Evolutionary conservation across 2,888 invertebrate genomes (phyloP).

Genomic region (Theretra japonica): DNA sequence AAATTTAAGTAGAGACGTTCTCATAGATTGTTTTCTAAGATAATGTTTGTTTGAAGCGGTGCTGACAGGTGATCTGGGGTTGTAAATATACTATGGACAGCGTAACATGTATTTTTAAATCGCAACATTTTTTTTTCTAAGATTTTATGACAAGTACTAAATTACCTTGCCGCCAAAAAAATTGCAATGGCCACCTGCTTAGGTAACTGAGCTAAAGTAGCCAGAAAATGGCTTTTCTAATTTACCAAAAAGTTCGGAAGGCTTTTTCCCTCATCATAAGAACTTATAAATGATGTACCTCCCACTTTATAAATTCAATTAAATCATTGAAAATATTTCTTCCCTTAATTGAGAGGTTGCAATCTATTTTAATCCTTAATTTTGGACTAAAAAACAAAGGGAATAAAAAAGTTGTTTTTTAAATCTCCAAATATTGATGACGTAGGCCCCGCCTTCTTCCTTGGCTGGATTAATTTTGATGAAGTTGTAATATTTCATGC

Average conservation of each 20-base stretch:
- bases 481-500: constrained; percentile 67
- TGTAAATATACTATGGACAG: constrained; percentile 8
- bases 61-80: constrained; percentile 72
- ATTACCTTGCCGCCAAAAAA: no score
- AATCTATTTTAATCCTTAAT: constrained; percentile 53
- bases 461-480: constrained; percentile 62
- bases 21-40: constrained; percentile 69
- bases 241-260: not conserved
- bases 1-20: constrained; percentile 72
- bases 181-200: no score
- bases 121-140: not conserved
- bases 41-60: constrained; percentile 56
- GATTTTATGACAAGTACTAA: not conserved
- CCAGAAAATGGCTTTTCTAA: not conserved
- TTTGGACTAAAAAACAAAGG: constrained; percentile 31
- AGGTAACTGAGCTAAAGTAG: no score
- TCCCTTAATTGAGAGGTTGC: constrained; percentile 62
- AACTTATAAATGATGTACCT: not conserved
- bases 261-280: not conserved
- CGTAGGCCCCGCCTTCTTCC: constrained; percentile 60
- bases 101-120: not conserved
- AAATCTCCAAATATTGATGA: constrained; percentile 58
- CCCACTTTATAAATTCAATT: constrained; percentile 39
- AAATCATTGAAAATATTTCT: constrained; percentile 56
- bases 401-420: constrained; percentile 37